Evolutionary conservation across 1,140 invertebrate species (phyloP), one percentile per base, ranked within the genome.

Genomic region (Pristionchus pacificus): DNA sequence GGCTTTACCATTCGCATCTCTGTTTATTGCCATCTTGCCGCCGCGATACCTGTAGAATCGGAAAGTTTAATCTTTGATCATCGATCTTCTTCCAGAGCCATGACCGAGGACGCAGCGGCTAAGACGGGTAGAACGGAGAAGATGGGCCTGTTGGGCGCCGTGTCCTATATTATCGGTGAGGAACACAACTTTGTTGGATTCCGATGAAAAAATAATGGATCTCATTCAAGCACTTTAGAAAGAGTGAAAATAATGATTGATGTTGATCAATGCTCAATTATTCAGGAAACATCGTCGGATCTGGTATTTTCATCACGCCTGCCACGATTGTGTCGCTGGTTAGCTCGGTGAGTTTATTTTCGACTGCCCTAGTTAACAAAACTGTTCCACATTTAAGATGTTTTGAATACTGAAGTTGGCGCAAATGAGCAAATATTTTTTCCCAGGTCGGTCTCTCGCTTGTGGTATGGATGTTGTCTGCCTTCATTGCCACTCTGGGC

Each of bases 221-320:
- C n/a, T n/a, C n/a, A n/a, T n/a, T n/a, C n/a, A n/a, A n/a, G n/a
- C n/a, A n/a, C n/a, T n/a, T n/a, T n/a, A n/a, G n/a, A n/a, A n/a
- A n/a, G 38, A 49, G 6, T 49, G 19, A 49, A 19, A 49, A 10
- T 49, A 10, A 49, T 6, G 19, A 19, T 10, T 49, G 38, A 49
- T 10, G 38, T 10, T 49, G 6, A 49, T 49, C 6, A 19, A 49
- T 49, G 6, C 6, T 10, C 6, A 49, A 79, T 25, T 64, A 55
- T 60, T 38, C 78, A 66, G 79, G 78, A 27, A 80, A 83, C 60
- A 82, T 82, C 60, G 76, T 82, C 24, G 80, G 80, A 24, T 76
- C 75, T 10, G 75, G 79, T 25, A 81, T 81, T 60, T 81, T 81
- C 65, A 76, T 81, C 25, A 79, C 80, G 27, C 79, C 79, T 2